Conservation (phyloP, 1,140 invertebrate species). For the Lordiphosa mommai region DNA sequence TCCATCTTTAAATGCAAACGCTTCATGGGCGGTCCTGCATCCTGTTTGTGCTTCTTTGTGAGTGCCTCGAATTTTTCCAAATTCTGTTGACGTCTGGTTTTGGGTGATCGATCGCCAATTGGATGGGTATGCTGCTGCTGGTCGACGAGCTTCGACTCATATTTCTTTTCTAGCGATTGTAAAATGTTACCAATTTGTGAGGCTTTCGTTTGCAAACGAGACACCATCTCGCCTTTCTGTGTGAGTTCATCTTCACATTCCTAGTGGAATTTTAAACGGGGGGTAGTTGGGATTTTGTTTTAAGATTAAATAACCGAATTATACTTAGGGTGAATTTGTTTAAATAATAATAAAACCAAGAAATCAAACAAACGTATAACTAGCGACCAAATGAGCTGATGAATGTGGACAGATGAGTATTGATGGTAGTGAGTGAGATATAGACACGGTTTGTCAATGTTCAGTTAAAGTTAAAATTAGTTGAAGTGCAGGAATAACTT, state of each 20-base stretch:
- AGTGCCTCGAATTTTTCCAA: conserved; percentile 75
- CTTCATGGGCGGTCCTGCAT: conserved; percentile 75
- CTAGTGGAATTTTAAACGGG: conserved; percentile 81
- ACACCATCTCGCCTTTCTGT: conserved; percentile 94
- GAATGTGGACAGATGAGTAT: conserved; percentile 54
- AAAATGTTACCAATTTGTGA: conserved; percentile 94
- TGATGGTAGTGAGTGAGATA: conserved; percentile 11
- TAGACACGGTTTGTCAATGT: too few species aligned
- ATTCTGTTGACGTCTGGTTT: conserved; percentile 71
- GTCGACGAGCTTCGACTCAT: conserved; percentile 67
- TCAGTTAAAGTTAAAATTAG: too few species aligned
- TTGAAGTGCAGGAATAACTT: too few species aligned
- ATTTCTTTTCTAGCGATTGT: conserved; percentile 92
- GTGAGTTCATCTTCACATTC: conserved; percentile 95
- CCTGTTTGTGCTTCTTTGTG: conserved; percentile 76
- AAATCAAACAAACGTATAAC: conserved; percentile 30
- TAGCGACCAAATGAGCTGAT: conserved; percentile 41
- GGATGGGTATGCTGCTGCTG: conserved; percentile 49
- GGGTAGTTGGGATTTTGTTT: conserved; percentile 18
- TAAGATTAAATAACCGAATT: conserved; percentile 19
- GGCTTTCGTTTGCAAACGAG: conserved; percentile 92
- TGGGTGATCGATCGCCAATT: conserved; percentile 60
- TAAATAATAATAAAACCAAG: conserved; percentile 21
- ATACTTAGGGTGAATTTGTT: conserved; percentile 24
- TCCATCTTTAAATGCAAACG: conserved; percentile 76